A percentile compares a stretch with the other conserved stretches of the same genome.
Conservation (phyloP, 2,888 invertebrate species). For the Sminthurides aquaticus region DNA sequence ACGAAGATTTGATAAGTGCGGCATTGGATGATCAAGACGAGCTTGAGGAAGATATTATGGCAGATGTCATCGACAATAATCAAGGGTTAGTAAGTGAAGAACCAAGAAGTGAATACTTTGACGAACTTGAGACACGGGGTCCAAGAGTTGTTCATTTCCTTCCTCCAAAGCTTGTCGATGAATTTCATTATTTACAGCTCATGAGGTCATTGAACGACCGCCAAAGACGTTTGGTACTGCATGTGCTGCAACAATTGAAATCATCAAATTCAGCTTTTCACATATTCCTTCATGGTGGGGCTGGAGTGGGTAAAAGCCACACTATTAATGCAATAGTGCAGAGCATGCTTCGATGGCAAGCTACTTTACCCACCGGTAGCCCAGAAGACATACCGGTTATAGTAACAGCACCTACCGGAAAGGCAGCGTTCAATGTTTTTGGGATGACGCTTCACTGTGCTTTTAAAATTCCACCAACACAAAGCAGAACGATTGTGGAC, state of each 20-base stretch:
- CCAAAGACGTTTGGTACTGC: conserved; percentile 15
- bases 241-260: conserved; percentile 10
- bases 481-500: neutral
- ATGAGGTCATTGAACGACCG: conserved; percentile 20
- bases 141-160: neutral
- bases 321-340: conserved; percentile 41
- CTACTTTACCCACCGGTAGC: no score
- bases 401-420: conserved; percentile 34
- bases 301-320: conserved; percentile 44
- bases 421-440: conserved; percentile 39
- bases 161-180: neutral
- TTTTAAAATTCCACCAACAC: conserved; percentile 28
- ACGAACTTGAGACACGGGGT: neutral
- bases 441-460: conserved; percentile 42
- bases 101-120: neutral
- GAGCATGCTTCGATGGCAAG: conserved; percentile 2
- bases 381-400: neutral
- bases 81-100: neutral
- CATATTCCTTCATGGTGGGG: conserved; percentile 43
- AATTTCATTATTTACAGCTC: neutral
- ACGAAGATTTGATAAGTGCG: neutral
- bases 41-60: no score
- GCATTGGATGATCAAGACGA: neutral
- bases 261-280: conserved; percentile 19
- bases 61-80: neutral